phyloP scores from a whole-genome alignment of 2,888 invertebrate genomes.

The Sisyra terminalis region DNA sequence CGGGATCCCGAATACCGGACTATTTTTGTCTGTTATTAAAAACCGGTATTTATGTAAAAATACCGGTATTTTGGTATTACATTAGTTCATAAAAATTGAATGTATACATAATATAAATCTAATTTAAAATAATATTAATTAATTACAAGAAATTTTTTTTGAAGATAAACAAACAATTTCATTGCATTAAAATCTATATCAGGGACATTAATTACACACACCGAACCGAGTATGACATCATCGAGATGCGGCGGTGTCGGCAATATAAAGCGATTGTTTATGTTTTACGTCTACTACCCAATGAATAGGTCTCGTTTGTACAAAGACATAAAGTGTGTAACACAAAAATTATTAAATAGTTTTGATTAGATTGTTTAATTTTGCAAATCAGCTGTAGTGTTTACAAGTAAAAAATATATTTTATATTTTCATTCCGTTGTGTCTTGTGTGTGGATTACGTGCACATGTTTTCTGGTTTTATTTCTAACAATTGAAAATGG shows the following conservation, averaged over 20 bases:
- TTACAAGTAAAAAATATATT: constrained; percentile 7
- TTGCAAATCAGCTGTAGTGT: constrained; percentile 6
- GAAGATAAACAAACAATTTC: constrained; percentile 6
- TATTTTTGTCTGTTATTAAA: constrained; percentile 10
- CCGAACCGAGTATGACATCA: constrained; percentile 9
- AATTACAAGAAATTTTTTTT: constrained; percentile 9
- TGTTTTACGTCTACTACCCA: constrained; percentile 8
- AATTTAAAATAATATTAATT: constrained; percentile 8
- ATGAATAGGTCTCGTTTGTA: constrained; percentile 8
- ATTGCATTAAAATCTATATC: constrained; percentile 6
- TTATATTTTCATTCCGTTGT: constrained; percentile 7
- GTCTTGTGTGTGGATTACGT: constrained; percentile 7
- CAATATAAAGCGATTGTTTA: constrained; percentile 5
- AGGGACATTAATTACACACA: constrained; percentile 9
- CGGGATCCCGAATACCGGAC: constrained; percentile 9
- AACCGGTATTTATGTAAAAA: constrained; percentile 10
- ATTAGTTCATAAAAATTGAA: constrained; percentile 10
- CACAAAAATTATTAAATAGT: constrained; percentile 8
- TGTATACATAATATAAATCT: neutral
- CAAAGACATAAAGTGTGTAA: constrained; percentile 8
- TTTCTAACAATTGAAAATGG: constrained; percentile 1
- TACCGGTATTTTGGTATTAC: constrained; percentile 9
- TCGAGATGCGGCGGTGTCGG: constrained; percentile 10
- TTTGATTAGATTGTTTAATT: constrained; percentile 8
- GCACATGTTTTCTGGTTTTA: constrained; percentile 6